Base-by-base conservation (phyloP, 64 coral and sea anemone species). In the Astreopora myriophthalma region DNA sequence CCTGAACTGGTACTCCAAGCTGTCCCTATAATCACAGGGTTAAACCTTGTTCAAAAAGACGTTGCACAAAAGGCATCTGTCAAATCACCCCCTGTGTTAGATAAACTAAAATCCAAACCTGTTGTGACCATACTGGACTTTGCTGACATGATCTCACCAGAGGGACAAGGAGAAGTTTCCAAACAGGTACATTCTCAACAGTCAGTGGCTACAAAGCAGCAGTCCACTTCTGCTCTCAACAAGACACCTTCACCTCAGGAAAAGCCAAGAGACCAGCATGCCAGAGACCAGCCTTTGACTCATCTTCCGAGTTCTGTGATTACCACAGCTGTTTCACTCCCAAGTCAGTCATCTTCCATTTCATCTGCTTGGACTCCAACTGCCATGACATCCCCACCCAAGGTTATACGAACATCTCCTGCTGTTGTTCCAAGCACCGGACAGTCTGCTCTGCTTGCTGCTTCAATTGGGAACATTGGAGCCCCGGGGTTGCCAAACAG, bases 71-170 rank as follows among this genome's bases (percentile, higher is more conserved):
- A 87, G 34, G 48, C 23, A 62, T 49, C 75, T 12, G 48, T 63
- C 14, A 94, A 94, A 74, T 42, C 13, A 3, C 66, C 33, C 4
- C 76, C 85, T 11, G 24, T 26, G 6, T 69, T 65, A 62, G 86
- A 94, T 30, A 89, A 44, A 34, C 76, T 46, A 19, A 90, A 94
- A 64, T 35, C 88, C 39, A 48, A 97, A 79, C 80, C 95, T 48
- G 32, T 19, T 64, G 73, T 97, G 12, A 97, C 95, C 39, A 87
- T 97, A 55, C 60, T 97, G 29, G 95, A 97, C 32, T 97, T 97
- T 97, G 95, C 95, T 20, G 91, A 97, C 62, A 87, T 97, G 39
- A 55, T 94, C 3, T 74, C 80, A 49, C 55, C 76, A 3, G 91
- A 94, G n/a, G 60, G 34, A 34, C 64, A 86, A 26, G 79, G 44